Percentiles rank a stretch among this genome's conserved stretches.
Evolutionary conservation across 2,113 vertebrate genomes (phyloP).

Genomic region (Callopanchax toddi): DNA sequence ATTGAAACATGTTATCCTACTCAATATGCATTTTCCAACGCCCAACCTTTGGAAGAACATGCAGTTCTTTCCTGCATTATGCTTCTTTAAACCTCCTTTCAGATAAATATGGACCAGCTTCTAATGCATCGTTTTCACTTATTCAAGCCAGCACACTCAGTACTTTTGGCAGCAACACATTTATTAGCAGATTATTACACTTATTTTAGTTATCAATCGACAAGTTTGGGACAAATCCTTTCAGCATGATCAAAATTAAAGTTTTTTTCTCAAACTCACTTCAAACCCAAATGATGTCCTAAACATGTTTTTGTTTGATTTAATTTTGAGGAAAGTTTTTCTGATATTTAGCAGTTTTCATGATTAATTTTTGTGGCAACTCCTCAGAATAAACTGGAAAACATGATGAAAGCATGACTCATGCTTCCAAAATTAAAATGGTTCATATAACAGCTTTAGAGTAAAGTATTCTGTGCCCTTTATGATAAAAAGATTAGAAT

Average conservation of each 20-base stretch:
- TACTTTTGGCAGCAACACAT: neutral
- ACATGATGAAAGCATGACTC: neutral
- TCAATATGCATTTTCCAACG: slow-evolving; percentile 34
- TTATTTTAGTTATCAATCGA: neutral
- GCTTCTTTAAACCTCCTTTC: neutral
- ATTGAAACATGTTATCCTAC: slow-evolving; percentile 17
- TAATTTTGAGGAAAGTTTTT: too few species aligned
- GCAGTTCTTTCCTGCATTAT: neutral
- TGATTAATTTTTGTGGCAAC: too few species aligned
- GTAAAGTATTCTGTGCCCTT: neutral
- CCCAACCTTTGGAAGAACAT: slow-evolving; percentile 9
- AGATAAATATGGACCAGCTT: neutral
- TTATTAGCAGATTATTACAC: neutral
- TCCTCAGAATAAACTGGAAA: too few species aligned
- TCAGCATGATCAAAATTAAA: too few species aligned
- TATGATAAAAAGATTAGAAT: too few species aligned
- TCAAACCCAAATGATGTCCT: too few species aligned
- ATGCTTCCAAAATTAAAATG: neutral
- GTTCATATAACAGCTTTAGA: neutral
- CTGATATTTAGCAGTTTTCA: too few species aligned
- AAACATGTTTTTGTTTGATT: too few species aligned
- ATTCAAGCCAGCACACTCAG: neutral
- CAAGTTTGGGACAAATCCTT: too few species aligned
- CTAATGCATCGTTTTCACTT: slow-evolving; percentile 1
- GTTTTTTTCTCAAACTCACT: too few species aligned